Conservation (phyloP, 2,888 invertebrate genomes). For the Pecten maximus region DNA sequence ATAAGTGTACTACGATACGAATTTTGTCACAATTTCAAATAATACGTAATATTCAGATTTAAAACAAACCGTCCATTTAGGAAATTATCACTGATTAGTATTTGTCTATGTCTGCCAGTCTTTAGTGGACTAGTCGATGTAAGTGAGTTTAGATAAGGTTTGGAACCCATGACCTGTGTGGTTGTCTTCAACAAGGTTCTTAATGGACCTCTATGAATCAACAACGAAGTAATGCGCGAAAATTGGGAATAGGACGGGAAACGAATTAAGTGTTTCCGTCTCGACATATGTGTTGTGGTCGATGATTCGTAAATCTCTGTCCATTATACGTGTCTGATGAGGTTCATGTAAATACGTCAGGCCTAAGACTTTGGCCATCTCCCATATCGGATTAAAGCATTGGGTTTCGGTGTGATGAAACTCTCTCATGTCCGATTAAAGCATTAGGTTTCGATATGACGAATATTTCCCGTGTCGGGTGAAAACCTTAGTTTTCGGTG, state of each 20-base stretch:
- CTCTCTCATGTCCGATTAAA: background rate
- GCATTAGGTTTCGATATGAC: too few species aligned
- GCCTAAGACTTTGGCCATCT: background rate
- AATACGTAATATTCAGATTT: too few species aligned
- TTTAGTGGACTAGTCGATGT: too few species aligned
- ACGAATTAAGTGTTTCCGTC: background rate
- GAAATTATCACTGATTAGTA: too few species aligned
- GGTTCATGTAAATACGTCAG: background rate
- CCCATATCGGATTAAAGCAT: background rate
- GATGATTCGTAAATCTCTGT: background rate
- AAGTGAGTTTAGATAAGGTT: background rate
- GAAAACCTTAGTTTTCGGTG: too few species aligned
- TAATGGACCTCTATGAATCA: background rate
- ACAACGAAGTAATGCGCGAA: background rate
- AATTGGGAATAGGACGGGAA: background rate
- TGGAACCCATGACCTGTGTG: background rate
- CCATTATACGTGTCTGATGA: constrained; percentile 6
- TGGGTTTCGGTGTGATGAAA: background rate
- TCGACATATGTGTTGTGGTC: background rate
- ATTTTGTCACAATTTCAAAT: too few species aligned
- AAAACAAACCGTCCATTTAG: too few species aligned
- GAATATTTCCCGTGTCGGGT: too few species aligned
- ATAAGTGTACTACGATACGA: too few species aligned
- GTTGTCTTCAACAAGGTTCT: background rate
- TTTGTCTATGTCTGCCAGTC: too few species aligned